Evolutionary conservation across 2,888 invertebrate genomes (phyloP), one percentile per base, ranked within the genome.

Genomic region (Colostygia pectinataria): DNA sequence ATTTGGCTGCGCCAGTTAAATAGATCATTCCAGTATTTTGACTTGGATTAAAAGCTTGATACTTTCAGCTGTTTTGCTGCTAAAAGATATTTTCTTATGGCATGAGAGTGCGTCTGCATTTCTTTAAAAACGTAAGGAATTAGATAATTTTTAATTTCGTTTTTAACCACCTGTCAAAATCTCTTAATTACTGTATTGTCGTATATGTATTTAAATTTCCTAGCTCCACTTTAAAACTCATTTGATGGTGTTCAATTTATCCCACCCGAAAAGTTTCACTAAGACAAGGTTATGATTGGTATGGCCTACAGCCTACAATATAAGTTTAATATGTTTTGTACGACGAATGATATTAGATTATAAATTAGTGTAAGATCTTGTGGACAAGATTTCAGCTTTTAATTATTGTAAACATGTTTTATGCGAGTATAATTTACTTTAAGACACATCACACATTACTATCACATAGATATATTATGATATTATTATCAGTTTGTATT

Each of bases 251-350:
- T 56, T 52, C 42, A 53, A 33, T 34, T 51, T 54, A 63, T 66
- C 71, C 70, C 71, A 71, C 71, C 71, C 68, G 29, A 62, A 42
- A 55, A 54, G 44, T 42, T 40, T 52, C 51, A 37, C 53, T 46
- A 59, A 56, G 54, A 39, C 51, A 52, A 59, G 43, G 39, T 23
- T 31, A 20, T 25, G 14, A 4, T 13, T 15, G 4, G 4, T 39
- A 61, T 53, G 62, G 63, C 60, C 63, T 69, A 65, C 54, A 41
- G 54, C 20, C 20, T 4, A 4, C 20, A 20, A 20, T 25, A 59
- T 67, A 63, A 59, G 57, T 61, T 60, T 63, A 52, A 53, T 53
- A 63, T 61, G 59, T 65, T 61, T 65, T 57, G 51, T 60, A 60
- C 55, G 49, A 55, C 53, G 47, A 47, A 64, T 49, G 48, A 57